Evolutionary conservation across 2,113 vertebrate genomes (phyloP).

Genomic region (Tautogolabrus adspersus): DNA sequence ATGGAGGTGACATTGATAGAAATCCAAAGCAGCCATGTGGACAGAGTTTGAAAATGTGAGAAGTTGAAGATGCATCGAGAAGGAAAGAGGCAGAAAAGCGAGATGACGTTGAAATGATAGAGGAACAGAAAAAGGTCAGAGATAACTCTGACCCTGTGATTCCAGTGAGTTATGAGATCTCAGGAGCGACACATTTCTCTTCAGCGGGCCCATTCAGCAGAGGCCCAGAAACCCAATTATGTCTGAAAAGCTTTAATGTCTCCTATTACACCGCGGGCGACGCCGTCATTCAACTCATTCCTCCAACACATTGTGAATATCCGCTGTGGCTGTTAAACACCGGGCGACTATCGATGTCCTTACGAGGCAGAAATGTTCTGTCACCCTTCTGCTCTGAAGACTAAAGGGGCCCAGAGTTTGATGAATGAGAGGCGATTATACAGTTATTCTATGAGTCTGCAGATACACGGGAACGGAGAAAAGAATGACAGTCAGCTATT

Average conservation of each 20-base stretch:
- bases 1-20: neutral
- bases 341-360: constrained; percentile 27
- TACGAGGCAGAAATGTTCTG: constrained; percentile 22
- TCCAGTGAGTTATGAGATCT: constrained; percentile 52
- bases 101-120: neutral
- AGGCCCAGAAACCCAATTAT: constrained; percentile 62
- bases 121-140: neutral
- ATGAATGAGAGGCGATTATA: constrained; percentile 35
- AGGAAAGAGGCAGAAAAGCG: neutral
- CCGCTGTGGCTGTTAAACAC: constrained; percentile 15
- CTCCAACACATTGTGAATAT: constrained; percentile 35
- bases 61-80: too few species aligned
- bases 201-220: constrained; percentile 20
- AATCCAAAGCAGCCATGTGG: too few species aligned
- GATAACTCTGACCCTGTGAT: constrained; percentile 33
- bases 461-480: neutral
- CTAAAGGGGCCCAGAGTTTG: constrained; percentile 3
- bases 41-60: too few species aligned
- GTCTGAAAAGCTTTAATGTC: constrained; percentile 61
- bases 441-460: constrained; percentile 27
- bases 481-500: constrained; percentile 19
- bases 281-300: constrained; percentile 49
- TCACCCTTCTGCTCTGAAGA: constrained; percentile 20
- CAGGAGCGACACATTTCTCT: constrained; percentile 16
- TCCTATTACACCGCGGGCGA: constrained; percentile 35